Conservation (phyloP, 2,797 vertebrate species). For the Channallabes apus region DNA sequence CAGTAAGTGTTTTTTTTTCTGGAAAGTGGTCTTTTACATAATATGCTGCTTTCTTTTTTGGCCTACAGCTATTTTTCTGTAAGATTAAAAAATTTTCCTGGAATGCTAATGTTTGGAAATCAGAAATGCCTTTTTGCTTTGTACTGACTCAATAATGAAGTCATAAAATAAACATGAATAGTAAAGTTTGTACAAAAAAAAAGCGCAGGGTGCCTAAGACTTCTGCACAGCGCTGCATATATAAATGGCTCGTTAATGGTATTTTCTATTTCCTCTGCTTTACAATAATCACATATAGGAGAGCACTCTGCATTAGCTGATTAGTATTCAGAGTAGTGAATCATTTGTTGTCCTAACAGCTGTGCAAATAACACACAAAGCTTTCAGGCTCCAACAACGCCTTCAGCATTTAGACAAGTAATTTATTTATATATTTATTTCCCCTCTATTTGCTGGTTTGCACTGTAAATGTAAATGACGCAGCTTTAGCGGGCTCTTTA, state of each 20-base stretch:
- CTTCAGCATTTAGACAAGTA: constrained; percentile 10
- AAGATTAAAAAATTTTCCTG: too few species aligned
- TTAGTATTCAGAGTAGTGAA: constrained; percentile 21
- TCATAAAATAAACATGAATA: too few species aligned
- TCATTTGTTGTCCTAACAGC: constrained; percentile 30
- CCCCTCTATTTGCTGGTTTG: constrained; percentile 42
- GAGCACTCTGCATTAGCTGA: neutral
- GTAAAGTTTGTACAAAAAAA: too few species aligned
- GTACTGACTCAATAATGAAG: too few species aligned
- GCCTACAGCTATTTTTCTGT: too few species aligned
- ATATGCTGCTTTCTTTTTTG: too few species aligned
- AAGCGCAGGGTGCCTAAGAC: too few species aligned
- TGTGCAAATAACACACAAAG: constrained; percentile 13
- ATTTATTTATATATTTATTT: constrained; percentile 31
- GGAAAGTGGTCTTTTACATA: too few species aligned
- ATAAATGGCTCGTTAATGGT: neutral
- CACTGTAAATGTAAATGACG: constrained; percentile 56
- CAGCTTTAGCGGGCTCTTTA: constrained; percentile 61
- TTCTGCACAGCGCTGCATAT: too few species aligned
- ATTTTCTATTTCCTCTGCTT: neutral
- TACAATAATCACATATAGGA: constrained; percentile 5
- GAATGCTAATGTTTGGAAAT: too few species aligned
- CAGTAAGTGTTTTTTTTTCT: too few species aligned
- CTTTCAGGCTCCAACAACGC: constrained; percentile 24
- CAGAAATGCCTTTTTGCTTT: too few species aligned